phyloP scores from a whole-genome alignment of 2,113 vertebrate genomes.

The Strix uralensis region DNA sequence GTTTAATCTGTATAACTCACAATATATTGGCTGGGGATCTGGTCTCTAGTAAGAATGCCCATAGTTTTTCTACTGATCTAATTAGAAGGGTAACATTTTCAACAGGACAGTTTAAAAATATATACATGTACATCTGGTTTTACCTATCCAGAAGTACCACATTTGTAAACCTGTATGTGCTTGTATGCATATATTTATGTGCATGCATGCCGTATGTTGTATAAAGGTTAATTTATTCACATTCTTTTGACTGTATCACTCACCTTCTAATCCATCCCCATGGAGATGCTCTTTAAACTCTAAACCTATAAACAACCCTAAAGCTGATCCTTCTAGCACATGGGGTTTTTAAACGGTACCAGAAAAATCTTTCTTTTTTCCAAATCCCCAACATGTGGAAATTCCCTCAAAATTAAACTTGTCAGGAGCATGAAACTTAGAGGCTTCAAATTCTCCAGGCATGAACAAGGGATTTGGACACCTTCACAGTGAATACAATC shows the following conservation, averaged over 20 bases:
- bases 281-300: background rate
- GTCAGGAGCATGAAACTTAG: background rate
- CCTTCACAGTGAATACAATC: background rate
- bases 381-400: background rate
- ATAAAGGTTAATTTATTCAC: background rate
- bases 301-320: background rate
- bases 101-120: background rate
- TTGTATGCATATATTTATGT: background rate
- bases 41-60: background rate
- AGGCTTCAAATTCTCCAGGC: background rate
- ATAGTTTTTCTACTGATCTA: background rate
- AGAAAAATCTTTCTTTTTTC: background rate
- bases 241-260: background rate
- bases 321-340: background rate
- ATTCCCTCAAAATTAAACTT: conserved; percentile 1
- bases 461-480: background rate
- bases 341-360: background rate
- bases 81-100: background rate
- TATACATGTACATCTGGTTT: background rate
- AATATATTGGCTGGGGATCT: background rate
- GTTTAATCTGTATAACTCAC: background rate
- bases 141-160: background rate
- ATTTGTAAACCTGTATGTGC: background rate
- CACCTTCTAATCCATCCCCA: background rate
- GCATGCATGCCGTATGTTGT: background rate